Base-by-base conservation (phyloP, 2,113 vertebrate species). In the Empidonax alnorum region DNA sequence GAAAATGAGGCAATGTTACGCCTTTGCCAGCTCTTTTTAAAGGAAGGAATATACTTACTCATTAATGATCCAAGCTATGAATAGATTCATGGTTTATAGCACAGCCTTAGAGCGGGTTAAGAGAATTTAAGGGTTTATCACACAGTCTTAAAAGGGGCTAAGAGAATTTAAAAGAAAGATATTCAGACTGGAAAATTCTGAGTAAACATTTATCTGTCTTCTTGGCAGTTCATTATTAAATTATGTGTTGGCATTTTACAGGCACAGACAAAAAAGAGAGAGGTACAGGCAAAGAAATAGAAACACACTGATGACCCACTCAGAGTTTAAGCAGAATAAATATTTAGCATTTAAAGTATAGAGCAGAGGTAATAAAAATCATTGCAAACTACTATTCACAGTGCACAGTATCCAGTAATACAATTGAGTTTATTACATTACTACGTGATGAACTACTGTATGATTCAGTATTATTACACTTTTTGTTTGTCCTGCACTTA, bases 31-130 rank as follows among this genome's bases (percentile, higher is more conserved):
- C 41, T 93, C 85, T 90, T 94, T 93, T 82, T 86, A 71, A 63
- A 61, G 41, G 53, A 73, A 74, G 67, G 42, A 88, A 88, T 94
- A 84, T 77, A 85, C 65, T 94, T 96, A 84, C 79, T 95, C 90
- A 91, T 94, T 96, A 94, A 95, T 95, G 87, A 93, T 91, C 71
- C 42, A 62, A 77, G 63, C 84, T 93, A 77, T 93, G 90, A 95
- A 94, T 93, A 90, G 90, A 87, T 91, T 91, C 47, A 80, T 68
- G 47, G 42, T 90, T 95, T 95, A 82, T 62, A 82, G 42, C 42
- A 55, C 55, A 77, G 56, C 56, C 61, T 91, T 74, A n/a, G 56
- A 92, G 75, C 39, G 27, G 25, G n/a, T 37, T 88, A 90, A 83
- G 63, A 66, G 58, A 93, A 85, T 82, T 94, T 88, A 74, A 89